phyloP scores from a whole-genome alignment of 2,797 vertebrate species.

The Acanthurus leucopareius region DNA sequence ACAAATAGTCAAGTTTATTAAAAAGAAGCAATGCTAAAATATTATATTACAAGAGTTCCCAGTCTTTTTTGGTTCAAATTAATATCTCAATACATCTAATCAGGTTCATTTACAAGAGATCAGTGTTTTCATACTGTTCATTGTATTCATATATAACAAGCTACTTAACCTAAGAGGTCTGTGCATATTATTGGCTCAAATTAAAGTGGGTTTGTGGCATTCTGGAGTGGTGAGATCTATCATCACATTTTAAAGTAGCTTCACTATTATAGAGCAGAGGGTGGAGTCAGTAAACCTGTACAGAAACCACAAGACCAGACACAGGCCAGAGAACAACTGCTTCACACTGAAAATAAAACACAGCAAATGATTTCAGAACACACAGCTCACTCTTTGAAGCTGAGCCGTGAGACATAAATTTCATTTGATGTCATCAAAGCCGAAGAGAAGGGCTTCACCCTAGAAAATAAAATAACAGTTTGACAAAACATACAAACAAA shows the following conservation, averaged over 20 bases:
- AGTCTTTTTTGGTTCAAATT: slow-evolving; percentile 47
- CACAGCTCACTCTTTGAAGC: no score
- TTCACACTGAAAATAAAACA: not conserved
- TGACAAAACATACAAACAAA: no score
- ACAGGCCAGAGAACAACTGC: not conserved
- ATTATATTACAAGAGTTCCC: slow-evolving; percentile 18
- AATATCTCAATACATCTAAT: slow-evolving; percentile 19
- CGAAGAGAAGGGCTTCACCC: no score
- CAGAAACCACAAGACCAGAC: not conserved
- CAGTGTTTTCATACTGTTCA: slow-evolving; percentile 19
- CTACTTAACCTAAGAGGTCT: slow-evolving; percentile 39
- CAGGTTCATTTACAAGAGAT: slow-evolving; percentile 52
- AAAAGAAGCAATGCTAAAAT: slow-evolving; percentile 31
- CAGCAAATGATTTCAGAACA: no score
- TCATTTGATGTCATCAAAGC: no score
- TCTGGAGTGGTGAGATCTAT: slow-evolving; percentile 22
- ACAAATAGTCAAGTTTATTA: slow-evolving; percentile 41
- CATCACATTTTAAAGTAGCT: slow-evolving; percentile 25
- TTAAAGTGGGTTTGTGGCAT: slow-evolving; percentile 10
- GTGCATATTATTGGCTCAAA: slow-evolving; percentile 51
- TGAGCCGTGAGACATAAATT: no score
- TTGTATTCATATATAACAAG: slow-evolving; percentile 39
- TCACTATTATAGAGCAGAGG: not conserved
- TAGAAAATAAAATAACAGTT: no score
- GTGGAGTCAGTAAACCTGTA: not conserved